A percentile compares a stretch with the other conserved stretches of the same genome.
Evolutionary conservation across 2,888 invertebrate species (phyloP).

Genomic region (Ametastegia equiseti): DNA sequence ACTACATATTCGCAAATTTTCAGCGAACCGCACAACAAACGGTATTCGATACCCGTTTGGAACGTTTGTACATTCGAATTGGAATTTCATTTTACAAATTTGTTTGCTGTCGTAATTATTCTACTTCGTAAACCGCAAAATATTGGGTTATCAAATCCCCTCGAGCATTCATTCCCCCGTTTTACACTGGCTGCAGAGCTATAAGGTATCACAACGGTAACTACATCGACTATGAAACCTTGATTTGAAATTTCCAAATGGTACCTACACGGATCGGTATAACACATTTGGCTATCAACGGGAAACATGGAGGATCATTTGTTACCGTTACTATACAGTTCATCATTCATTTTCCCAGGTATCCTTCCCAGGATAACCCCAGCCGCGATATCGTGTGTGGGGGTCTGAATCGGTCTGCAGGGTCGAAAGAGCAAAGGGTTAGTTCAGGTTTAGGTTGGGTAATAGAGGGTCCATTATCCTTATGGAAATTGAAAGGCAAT

Average conservation of each 20-base stretch:
- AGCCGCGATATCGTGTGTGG: constrained; percentile 10
- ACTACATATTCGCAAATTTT: not conserved
- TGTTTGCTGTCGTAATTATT: constrained; percentile 24
- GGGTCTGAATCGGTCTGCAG: constrained; percentile 15
- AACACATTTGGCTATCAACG: not conserved
- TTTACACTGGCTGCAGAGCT: no score
- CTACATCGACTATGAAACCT: constrained; percentile 11
- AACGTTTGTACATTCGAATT: not conserved
- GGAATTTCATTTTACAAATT: constrained; percentile 36
- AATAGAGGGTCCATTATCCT: constrained; percentile 39
- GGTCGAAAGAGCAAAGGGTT: constrained; percentile 39
- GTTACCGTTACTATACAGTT: not conserved
- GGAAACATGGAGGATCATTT: not conserved
- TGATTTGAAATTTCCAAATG: not conserved
- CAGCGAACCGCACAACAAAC: not conserved
- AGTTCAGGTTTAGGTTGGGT: not conserved
- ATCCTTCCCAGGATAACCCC: not conserved
- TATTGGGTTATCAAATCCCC: not conserved
- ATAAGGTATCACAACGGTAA: not conserved
- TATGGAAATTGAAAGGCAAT: constrained; percentile 36
- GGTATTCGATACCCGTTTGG: not conserved
- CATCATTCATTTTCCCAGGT: constrained; percentile 10
- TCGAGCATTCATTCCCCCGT: no score
- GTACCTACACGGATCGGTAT: not conserved
- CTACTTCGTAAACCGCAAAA: not conserved